Conservation (phyloP, 35 echinoderm and acorn worm species). For the Holothuria glaberrima region DNA sequence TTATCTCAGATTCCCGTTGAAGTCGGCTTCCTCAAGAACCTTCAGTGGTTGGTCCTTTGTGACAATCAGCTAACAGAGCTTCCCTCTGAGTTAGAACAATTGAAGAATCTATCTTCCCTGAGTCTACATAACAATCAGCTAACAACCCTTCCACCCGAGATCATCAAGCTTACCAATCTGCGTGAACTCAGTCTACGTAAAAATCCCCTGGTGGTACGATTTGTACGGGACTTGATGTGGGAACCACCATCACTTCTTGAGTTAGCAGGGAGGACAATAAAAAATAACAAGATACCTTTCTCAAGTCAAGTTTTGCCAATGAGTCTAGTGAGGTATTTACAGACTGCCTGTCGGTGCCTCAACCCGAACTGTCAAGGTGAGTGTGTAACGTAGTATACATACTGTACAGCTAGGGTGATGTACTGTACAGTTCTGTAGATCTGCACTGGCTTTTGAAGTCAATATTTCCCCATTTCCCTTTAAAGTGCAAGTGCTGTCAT, state of each 20-base stretch:
- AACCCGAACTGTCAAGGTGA: constrained; percentile 90
- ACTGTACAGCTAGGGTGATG: too few relatives aligned
- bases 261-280: constrained; percentile 68
- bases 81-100: constrained; percentile 69
- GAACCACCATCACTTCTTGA: constrained; percentile 85
- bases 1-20: constrained; percentile 67
- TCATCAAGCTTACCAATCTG: constrained; percentile 79
- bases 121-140: constrained; percentile 94
- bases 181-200: constrained; percentile 83
- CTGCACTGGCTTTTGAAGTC: too few relatives aligned
- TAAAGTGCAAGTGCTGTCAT: too few relatives aligned
- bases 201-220: constrained; percentile 92
- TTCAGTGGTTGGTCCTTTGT: constrained; percentile 67
- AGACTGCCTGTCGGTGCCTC: constrained; percentile 75
- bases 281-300: constrained; percentile 64
- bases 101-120: constrained; percentile 73
- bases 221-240: constrained; percentile 85
- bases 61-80: constrained; percentile 77
- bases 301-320: constrained; percentile 50
- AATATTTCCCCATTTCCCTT: too few relatives aligned
- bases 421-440: too few relatives aligned
- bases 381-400: too few relatives aligned
- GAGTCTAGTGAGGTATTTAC: constrained; percentile 68
- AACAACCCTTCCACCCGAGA: constrained; percentile 84
- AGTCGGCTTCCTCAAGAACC: constrained; percentile 59